Evolutionary conservation across 2,113 vertebrate species (phyloP).

Genomic region (Ptilorrhoa leucosticta): DNA sequence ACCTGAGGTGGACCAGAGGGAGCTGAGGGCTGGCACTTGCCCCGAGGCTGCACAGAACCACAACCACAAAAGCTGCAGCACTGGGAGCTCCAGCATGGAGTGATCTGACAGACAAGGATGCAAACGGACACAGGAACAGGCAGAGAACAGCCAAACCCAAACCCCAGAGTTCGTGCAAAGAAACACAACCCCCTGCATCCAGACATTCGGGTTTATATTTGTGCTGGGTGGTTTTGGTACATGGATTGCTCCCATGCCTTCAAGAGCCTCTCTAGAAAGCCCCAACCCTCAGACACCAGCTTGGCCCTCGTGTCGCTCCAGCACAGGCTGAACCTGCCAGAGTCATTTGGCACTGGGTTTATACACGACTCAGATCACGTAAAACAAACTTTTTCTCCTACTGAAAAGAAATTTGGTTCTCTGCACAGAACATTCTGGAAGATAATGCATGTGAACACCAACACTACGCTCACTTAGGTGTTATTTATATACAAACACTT

Average conservation of each 20-base stretch:
- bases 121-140: background rate
- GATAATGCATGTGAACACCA: background rate
- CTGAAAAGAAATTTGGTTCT: background rate
- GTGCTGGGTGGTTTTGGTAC: background rate
- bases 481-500: background rate
- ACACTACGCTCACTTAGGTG: background rate
- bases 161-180: background rate
- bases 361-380: background rate
- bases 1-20: background rate
- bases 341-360: background rate
- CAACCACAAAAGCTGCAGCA: accelerated
- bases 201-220: background rate
- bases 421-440: background rate
- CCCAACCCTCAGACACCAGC: background rate
- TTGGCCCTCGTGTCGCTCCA: background rate
- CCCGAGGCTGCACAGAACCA: background rate
- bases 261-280: background rate
- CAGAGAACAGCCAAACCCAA: background rate
- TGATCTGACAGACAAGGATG: background rate
- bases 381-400: background rate
- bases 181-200: background rate
- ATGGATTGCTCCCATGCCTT: background rate
- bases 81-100: background rate
- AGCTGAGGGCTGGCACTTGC: background rate
- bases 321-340: background rate